Evolutionary conservation across 2,113 vertebrate genomes (phyloP).

Genomic region (Mus spicilegus): DNA sequence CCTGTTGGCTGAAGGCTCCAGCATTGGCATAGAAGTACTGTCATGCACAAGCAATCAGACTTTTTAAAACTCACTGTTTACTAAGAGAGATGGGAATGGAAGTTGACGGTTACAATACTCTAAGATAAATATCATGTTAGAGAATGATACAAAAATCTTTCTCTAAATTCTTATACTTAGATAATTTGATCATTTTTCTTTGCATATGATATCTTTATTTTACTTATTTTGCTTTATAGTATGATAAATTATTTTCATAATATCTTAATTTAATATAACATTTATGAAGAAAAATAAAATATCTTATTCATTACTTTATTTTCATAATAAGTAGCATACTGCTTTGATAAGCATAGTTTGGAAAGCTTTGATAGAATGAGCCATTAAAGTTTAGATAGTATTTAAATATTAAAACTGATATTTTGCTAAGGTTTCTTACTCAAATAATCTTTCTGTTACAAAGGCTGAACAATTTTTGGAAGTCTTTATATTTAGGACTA

Average conservation of each 20-base stretch:
- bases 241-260: constrained; percentile 67
- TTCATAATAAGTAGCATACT: not conserved
- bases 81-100: not conserved
- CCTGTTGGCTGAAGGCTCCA: not conserved
- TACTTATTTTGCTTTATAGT: constrained; percentile 42
- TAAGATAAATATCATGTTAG: constrained; percentile 29
- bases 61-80: not conserved
- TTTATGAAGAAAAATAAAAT: constrained; percentile 55
- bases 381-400: not conserved
- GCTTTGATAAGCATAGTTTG: not conserved
- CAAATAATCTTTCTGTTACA: not conserved
- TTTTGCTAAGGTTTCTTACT: not conserved
- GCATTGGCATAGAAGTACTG: not conserved
- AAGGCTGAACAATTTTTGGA: not conserved
- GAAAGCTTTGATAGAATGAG: not conserved
- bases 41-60: not conserved
- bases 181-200: constrained; percentile 61
- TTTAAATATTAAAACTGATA: not conserved
- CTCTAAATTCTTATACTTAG: not conserved
- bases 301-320: constrained; percentile 38
- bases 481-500: not conserved
- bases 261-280: constrained; percentile 60
- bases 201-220: constrained; percentile 26
- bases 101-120: not conserved
- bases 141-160: not conserved